These are phyloP conservation scores for Microchirus variegatus DNA, from an alignment of 2,797 vertebrate species.

Conservation along the genomic window DNA sequence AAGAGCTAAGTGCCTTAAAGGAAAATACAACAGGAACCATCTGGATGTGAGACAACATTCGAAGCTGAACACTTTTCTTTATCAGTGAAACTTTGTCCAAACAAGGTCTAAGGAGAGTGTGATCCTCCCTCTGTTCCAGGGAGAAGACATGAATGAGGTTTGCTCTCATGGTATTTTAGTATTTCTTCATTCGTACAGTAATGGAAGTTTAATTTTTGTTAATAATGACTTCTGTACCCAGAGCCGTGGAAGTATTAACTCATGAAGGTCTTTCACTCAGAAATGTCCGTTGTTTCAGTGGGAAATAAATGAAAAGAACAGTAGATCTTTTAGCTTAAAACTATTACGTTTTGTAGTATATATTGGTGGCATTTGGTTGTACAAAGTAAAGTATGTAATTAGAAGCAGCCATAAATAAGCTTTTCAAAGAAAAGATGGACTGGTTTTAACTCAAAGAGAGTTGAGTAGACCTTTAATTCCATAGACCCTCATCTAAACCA, in stretches of 20 bases:
- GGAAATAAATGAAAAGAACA: no score
- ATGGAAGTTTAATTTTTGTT: no score
- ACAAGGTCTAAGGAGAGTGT: no score
- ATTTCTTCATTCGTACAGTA: neutral
- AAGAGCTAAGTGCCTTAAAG: constrained; percentile 41
- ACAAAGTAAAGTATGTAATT: neutral
- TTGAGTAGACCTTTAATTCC: neutral
- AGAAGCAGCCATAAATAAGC: neutral
- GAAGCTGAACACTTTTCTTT: constrained; percentile 52
- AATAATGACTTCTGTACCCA: no score
- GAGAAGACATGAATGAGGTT: neutral
- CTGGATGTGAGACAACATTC: constrained; percentile 52
- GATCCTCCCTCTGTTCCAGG: no score
- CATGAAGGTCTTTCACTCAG: no score
- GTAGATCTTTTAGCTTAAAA: no score
- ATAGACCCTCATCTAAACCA: neutral
- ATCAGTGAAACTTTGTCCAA: constrained; percentile 29
- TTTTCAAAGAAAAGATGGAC: neutral
- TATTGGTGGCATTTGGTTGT: neutral
- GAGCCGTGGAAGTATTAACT: no score
- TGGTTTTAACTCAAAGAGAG: neutral
- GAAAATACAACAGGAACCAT: constrained; percentile 54
- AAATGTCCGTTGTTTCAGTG: no score
- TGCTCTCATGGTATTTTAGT: neutral
- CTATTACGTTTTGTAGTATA: no score